phyloP scores from a whole-genome alignment of 2,797 vertebrate species.

The Mallotus villosus region DNA sequence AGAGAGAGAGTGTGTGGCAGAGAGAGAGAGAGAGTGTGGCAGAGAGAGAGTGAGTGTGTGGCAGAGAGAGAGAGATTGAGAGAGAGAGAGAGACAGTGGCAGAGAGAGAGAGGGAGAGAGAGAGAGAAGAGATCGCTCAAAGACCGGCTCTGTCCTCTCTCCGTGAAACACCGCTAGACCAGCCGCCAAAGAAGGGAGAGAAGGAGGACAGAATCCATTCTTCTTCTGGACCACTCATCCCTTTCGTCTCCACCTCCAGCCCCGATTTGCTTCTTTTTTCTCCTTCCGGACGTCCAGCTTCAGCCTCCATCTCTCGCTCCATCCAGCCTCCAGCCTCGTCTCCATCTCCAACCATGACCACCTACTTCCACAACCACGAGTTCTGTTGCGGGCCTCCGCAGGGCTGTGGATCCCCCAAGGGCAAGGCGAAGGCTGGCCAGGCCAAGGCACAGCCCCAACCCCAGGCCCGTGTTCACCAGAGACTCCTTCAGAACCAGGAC shows the following conservation, averaged over 20 bases:
- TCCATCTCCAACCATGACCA: slow-evolving; percentile 62
- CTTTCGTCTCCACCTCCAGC: slow-evolving; percentile 13
- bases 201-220: slow-evolving; percentile 8
- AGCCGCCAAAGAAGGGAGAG: not conserved
- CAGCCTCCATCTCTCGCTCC: slow-evolving; percentile 10
- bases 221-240: not conserved
- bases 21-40: slow-evolving; percentile 22
- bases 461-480: slow-evolving; percentile 56
- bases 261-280: not conserved
- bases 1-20: slow-evolving; percentile 19
- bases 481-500: slow-evolving; percentile 33
- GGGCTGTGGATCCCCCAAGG: slow-evolving; percentile 22
- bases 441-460: slow-evolving; percentile 22
- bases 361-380: slow-evolving; percentile 74
- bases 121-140: slow-evolving; percentile 16
- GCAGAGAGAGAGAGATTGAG: slow-evolving; percentile 21
- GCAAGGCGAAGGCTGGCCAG: slow-evolving; percentile 32
- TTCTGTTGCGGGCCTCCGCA: slow-evolving; percentile 62
- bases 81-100: slow-evolving; percentile 13
- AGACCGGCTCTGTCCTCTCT: slow-evolving; percentile 10
- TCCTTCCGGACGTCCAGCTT: not conserved
- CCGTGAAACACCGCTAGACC: not conserved
- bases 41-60: slow-evolving; percentile 15
- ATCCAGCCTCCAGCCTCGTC: not conserved
- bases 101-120: slow-evolving; percentile 21